These are phyloP conservation scores for Heliothis peltigera DNA, from an alignment of 2,888 invertebrate species.

Conservation along the genomic window DNA sequence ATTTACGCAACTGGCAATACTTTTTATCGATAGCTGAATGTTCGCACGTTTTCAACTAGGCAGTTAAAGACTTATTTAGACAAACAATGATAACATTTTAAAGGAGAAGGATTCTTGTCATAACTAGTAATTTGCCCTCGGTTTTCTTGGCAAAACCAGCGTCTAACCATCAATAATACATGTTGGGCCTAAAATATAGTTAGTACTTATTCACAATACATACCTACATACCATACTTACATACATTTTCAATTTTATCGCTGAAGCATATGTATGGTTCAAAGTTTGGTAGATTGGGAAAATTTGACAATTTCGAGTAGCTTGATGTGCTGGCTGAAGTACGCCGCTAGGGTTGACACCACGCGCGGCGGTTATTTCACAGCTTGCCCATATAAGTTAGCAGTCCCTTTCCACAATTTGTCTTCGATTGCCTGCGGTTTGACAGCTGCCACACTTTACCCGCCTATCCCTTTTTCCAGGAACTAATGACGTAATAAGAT, in stretches of 20 bases:
- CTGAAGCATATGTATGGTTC: no score
- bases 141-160: background rate
- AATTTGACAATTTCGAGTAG: no score
- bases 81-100: slow-evolving; percentile 32
- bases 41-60: slow-evolving; percentile 54
- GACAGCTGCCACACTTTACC: slow-evolving; percentile 60
- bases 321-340: no score
- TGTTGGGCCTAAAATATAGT: background rate
- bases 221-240: no score
- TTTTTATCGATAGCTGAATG: slow-evolving; percentile 56
- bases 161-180: background rate
- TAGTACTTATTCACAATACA: background rate
- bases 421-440: slow-evolving; percentile 41
- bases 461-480: slow-evolving; percentile 47
- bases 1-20: slow-evolving; percentile 62
- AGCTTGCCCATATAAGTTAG: slow-evolving; percentile 32
- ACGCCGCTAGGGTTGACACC: background rate
- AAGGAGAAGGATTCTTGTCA: slow-evolving; percentile 30
- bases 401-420: slow-evolving; percentile 26
- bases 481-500: slow-evolving; percentile 54
- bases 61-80: slow-evolving; percentile 17
- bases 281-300: no score
- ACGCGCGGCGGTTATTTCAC: slow-evolving; percentile 16
- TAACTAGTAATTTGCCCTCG: background rate
- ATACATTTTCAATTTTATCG: no score